phyloP scores from a whole-genome alignment of 2,113 vertebrate genomes.

The Oryctolagus cuniculus region DNA sequence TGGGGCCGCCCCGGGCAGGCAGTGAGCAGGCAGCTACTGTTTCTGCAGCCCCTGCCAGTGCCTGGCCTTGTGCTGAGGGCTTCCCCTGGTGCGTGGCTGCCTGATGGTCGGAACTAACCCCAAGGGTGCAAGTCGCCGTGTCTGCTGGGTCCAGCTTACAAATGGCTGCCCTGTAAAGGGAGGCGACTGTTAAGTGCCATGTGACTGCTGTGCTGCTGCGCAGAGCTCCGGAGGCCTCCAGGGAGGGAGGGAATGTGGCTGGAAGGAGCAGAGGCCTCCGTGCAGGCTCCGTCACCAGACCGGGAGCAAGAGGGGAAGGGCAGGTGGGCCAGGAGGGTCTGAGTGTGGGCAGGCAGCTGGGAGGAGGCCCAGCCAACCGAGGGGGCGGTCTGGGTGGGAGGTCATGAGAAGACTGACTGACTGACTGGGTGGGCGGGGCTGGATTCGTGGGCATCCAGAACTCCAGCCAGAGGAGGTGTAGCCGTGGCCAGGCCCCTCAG shows the following conservation, averaged over 20 bases:
- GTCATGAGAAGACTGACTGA: neutral
- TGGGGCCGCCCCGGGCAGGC: neutral
- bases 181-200: neutral
- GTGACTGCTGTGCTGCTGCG: neutral
- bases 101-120: neutral
- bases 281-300: neutral
- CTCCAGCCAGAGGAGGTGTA: neutral
- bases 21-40: neutral
- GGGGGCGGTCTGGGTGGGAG: neutral
- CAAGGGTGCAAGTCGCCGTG: neutral
- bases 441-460: neutral
- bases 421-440: neutral
- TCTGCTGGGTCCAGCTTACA: neutral
- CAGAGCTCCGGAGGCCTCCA: neutral
- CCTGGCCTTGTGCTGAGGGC: neutral
- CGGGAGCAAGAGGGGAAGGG: neutral
- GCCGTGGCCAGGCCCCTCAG: neutral
- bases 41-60: neutral
- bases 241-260: neutral
- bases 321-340: neutral
- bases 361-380: neutral
- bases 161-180: neutral
- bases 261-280: neutral
- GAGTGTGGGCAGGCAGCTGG: neutral
- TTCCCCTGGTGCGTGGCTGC: rapidly evolving